These are phyloP conservation scores for Stichopus horrens DNA, from an alignment of 53 echinoderm and acorn worm species.

Conservation along the genomic window DNA sequence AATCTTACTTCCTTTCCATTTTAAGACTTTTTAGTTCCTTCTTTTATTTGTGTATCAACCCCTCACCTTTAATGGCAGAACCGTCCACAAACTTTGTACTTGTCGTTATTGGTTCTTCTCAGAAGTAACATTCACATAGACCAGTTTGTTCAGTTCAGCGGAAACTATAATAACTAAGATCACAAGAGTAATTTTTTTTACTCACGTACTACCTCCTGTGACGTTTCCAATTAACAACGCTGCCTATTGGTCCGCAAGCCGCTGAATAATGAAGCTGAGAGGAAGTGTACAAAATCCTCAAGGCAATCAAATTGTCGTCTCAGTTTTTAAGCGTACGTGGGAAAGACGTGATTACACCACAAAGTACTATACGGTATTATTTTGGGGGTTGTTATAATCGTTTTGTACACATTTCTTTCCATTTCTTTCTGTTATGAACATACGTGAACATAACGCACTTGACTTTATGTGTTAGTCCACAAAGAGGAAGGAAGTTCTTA, in stretches of 20 bases:
- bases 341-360: neutral
- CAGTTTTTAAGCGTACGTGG: slow-evolving; percentile 20
- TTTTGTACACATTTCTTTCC: slow-evolving; percentile 1
- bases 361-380: neutral
- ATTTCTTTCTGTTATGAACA: slow-evolving; percentile 14
- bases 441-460: neutral
- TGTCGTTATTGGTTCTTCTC: neutral
- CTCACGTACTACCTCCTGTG: slow-evolving; percentile 9
- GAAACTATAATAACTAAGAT: slow-evolving; percentile 8
- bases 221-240: slow-evolving; percentile 23
- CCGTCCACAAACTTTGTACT: neutral
- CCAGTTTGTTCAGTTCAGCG: neutral
- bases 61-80: neutral
- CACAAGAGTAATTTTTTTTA: slow-evolving; percentile 10
- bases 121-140: neutral
- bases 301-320: slow-evolving; percentile 18
- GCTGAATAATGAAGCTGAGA: slow-evolving; percentile 33
- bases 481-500: neutral
- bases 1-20: too few relatives aligned
- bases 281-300: slow-evolving; percentile 28
- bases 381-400: neutral
- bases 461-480: neutral
- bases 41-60: too few relatives aligned
- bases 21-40: too few relatives aligned
- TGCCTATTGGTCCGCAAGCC: slow-evolving; percentile 26